These are phyloP conservation scores for Phocoena sinus DNA, from an alignment of 2,113 vertebrate species.

Conservation along the genomic window DNA sequence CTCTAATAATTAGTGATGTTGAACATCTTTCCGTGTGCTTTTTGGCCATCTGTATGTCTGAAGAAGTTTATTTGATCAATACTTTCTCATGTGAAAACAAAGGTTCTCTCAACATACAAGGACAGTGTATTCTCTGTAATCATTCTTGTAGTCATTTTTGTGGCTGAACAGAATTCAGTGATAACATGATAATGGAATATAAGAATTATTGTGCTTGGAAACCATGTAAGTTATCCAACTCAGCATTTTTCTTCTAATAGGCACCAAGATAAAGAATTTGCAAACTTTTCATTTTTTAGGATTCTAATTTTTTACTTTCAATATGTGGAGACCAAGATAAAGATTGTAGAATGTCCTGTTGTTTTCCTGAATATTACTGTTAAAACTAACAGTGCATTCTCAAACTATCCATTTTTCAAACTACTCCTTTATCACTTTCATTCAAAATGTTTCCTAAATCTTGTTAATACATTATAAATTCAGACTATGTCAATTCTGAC, in stretches of 20 bases:
- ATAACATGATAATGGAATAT: not conserved
- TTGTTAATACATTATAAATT: not conserved
- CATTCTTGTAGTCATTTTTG: not conserved
- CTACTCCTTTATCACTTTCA: not conserved
- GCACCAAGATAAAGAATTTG: too few relatives aligned
- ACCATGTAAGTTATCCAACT: not conserved
- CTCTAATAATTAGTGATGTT: not conserved
- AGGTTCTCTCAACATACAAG: not conserved
- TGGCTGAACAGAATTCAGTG: not conserved
- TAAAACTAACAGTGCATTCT: not conserved
- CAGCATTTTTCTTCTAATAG: not conserved
- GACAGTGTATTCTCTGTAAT: not conserved
- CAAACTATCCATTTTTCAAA: not conserved
- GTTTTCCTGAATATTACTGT: not conserved
- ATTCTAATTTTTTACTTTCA: not conserved
- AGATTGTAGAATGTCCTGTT: not conserved
- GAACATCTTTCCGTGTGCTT: not conserved
- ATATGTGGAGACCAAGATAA: not conserved
- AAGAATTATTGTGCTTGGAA: not conserved
- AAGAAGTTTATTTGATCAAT: not conserved
- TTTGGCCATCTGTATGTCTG: not conserved
- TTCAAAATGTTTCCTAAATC: not conserved
- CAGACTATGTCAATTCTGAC: not conserved
- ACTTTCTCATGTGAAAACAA: not conserved
- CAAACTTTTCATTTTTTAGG: not conserved